Evolutionary conservation across 2,113 vertebrate species (phyloP).

Genomic region (Engraulis encrasicolus): DNA sequence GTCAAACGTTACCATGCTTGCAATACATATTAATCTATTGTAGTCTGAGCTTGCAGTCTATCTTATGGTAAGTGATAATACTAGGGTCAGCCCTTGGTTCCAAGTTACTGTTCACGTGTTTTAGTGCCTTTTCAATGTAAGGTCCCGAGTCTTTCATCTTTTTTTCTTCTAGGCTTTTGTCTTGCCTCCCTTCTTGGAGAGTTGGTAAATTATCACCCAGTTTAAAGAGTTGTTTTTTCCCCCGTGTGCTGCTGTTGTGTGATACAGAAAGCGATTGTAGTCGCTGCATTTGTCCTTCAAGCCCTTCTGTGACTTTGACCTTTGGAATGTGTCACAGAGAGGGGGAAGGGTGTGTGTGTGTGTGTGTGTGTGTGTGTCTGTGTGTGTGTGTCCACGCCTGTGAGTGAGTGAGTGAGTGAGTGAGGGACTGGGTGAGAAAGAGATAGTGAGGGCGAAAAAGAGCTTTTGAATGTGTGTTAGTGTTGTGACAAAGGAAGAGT

Average conservation of each 20-base stretch:
- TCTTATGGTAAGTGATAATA: not conserved
- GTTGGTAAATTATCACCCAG: constrained; percentile 53
- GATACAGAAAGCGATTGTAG: constrained; percentile 63
- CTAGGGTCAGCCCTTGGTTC: not conserved
- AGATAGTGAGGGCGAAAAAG: constrained; percentile 32
- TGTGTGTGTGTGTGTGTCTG: too few species aligned
- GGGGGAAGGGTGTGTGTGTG: constrained; percentile 65
- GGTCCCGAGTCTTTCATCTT: not conserved
- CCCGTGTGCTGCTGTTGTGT: constrained; percentile 52
- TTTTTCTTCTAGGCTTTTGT: not conserved
- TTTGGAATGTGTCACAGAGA: constrained; percentile 78
- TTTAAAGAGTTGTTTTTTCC: constrained; percentile 48
- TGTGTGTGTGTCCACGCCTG: too few species aligned
- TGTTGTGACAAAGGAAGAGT: constrained; percentile 42
- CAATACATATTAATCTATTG: not conserved
- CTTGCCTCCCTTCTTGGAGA: constrained; percentile 27
- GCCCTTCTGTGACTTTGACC: constrained; percentile 80
- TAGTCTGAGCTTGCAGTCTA: not conserved
- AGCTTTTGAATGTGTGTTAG: constrained; percentile 32
- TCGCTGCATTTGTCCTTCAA: constrained; percentile 77
- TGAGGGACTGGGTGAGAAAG: constrained; percentile 30
- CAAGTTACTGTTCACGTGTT: not conserved
- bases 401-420: constrained; percentile 51
- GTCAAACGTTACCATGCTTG: not conserved
- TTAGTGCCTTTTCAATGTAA: not conserved